Evolutionary conservation across 2,888 invertebrate species (phyloP), one percentile per base, ranked within the genome.

Genomic region (Entomobrya multifasciata): DNA sequence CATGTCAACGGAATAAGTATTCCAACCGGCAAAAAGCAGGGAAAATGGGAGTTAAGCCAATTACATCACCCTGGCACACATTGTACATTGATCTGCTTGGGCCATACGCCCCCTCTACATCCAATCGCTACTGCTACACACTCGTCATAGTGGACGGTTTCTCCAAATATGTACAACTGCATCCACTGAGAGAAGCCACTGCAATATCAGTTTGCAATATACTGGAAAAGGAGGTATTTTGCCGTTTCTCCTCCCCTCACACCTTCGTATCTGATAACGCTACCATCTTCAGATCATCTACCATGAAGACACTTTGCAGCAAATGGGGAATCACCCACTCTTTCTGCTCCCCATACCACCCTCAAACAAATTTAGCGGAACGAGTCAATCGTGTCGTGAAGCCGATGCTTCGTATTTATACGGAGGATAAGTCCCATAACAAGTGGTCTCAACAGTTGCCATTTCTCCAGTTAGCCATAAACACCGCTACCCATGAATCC

Each of bases 341-440:
- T 0, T 82, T 67, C 10, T 78, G 80, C 8, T 82, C 89, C 2
- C 17, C 82, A 0, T 90, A 90, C 55, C 88, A 89, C 49, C 87
- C 90, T 0, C 90, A 91, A 81, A n/a, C 84, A 0, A 90, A 91
- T 65, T 41, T 85, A 10, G 44, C 87, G 8, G 91, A 91, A 52
- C 11, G 90, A 0, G 70, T 87, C 0, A 89, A 90, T 57, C 8
- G 85, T 10, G 85, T 77, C 6, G 47, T 89, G 13, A 62, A 57
- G 27, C 62, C 85, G 0, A 88, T 88, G 44, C 13, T 89, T 0
- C 20, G 84, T 0, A 52, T 78, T 0, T 88, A 83, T 30, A 30
- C 78, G 11, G 65, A 25, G 5, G 10, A 11, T 0, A 41, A 55
- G 20, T 13, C 52, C 1, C 76, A 76, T 27, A 25, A 17, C 20